Evolutionary conservation across 2,113 vertebrate genomes (phyloP), one percentile per base, ranked within the genome.

Genomic region (Muscicapa adusta): DNA sequence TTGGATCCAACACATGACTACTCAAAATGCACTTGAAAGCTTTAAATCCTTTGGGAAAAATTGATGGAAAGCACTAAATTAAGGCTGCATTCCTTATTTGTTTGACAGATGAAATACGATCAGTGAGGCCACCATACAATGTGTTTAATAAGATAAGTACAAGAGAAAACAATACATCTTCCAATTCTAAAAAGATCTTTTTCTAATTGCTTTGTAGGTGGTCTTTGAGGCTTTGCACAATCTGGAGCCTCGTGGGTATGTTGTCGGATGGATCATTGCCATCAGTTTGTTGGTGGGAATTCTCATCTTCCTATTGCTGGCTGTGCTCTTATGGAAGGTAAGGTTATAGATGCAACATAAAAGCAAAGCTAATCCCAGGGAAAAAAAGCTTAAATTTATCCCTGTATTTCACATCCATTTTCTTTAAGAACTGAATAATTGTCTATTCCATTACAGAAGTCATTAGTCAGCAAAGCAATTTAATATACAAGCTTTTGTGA

Each of bases 201-300:
- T 61, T 72, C 65, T 84, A 45, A 48, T 94, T 97, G 66, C 91
- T 94, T 91, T 95, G 71, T 94, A 99, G 99, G 98, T 99, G 98
- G 97, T 99, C 96, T 99, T 99, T 89, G 99, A 99, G 97, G 99
- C 99, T 29, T 98, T 99, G 93, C 99, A 99, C 97, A 99, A 98
- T 95, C 98, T 99, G 97, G 99, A 99, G 96, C 99, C 99, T 47
- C 98, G 99, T 66, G 99, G 99, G 81, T 99, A 99, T 60, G 98
- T 99, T 26, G 99, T 99, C 3, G 99, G 99, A 62, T 99, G 99
- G 99, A 99, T 99, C 98, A 99, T 99, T 42, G 99, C 99, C 98
- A 99, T 99, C 97, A 99, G 99, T 94, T 98, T 99, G 96, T 98
- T 99, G 70, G 99, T 99, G 96, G 99, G 99, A 90, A 99, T 99